Percentiles rank a stretch among this genome's conserved stretches.
These are phyloP conservation scores for Phymanthus crucifer DNA, from an alignment of 92 coral and sea anemone species.

Conservation along the genomic window DNA sequence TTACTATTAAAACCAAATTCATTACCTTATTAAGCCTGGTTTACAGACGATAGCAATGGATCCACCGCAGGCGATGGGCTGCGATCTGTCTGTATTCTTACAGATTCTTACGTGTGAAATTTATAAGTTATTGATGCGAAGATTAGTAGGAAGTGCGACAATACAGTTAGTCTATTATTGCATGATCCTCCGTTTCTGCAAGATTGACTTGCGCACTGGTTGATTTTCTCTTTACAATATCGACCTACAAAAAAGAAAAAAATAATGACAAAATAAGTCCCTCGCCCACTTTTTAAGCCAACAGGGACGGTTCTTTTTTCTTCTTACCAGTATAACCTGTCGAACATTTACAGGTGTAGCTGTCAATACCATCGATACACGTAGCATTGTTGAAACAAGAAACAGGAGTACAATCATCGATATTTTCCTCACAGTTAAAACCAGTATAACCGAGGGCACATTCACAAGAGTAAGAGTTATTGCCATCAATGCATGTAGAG, in stretches of 20 bases:
- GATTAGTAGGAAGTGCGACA: too few relatives aligned
- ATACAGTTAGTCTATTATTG: constrained; percentile 71
- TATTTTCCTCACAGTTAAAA: constrained; percentile 72
- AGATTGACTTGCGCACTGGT: constrained; percentile 71
- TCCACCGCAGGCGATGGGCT: too few relatives aligned
- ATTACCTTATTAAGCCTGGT: too few relatives aligned
- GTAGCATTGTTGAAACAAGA: constrained; percentile 59
- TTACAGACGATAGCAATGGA: too few relatives aligned
- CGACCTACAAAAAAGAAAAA: constrained; percentile 66
- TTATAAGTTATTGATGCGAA: too few relatives aligned
- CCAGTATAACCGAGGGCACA: constrained; percentile 71
- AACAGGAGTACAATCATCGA: constrained; percentile 66
- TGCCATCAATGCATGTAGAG: constrained; percentile 69
- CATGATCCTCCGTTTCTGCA: constrained; percentile 84
- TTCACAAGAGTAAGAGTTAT: constrained; percentile 59
- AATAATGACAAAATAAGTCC: too few relatives aligned
- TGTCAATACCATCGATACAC: constrained; percentile 65
- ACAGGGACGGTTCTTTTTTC: too few relatives aligned
- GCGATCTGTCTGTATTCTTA: too few relatives aligned
- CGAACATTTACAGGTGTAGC: constrained; percentile 70
- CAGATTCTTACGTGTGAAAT: too few relatives aligned
- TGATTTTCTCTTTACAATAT: constrained; percentile 73
- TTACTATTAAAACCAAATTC: too few relatives aligned
- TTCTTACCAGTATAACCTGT: constrained; percentile 59
- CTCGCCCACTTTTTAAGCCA: too few relatives aligned